These are phyloP conservation scores for Corella eumyota DNA, from an alignment of 23 tunicate genomes.

Conservation along the genomic window DNA sequence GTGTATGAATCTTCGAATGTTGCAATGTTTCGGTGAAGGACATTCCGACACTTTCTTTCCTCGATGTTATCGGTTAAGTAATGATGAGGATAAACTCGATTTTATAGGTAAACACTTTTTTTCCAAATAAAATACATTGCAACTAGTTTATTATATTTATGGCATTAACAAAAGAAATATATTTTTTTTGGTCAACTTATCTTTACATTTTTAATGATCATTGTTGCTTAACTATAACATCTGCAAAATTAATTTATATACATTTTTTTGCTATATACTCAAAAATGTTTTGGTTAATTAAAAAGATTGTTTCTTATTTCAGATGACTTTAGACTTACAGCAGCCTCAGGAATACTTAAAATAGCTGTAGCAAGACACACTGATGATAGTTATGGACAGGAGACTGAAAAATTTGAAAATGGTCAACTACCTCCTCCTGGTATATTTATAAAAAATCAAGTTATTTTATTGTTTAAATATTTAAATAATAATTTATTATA, in stretches of 20 bases:
- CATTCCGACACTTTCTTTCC: slow-evolving; percentile 76
- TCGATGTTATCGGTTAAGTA: slow-evolving; percentile 74
- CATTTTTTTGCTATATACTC: too few species aligned
- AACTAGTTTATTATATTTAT: too few species aligned
- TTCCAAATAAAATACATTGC: neutral
- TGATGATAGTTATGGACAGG: slow-evolving; percentile 33
- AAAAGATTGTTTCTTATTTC: neutral
- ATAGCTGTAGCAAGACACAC: slow-evolving; percentile 39
- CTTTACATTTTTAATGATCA: neutral
- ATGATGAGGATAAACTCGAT: slow-evolving; percentile 86
- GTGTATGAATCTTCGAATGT: slow-evolving; percentile 75
- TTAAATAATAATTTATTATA: neutral
- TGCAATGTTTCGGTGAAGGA: slow-evolving; percentile 55
- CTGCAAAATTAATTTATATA: too few species aligned
- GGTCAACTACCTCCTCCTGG: slow-evolving; percentile 62
- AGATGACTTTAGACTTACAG: slow-evolving; percentile 76
- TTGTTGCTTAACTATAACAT: too few species aligned
- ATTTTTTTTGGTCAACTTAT: neutral
- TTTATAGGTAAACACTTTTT: slow-evolving; percentile 66
- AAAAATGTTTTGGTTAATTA: neutral
- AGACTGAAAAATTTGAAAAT: slow-evolving; percentile 28
- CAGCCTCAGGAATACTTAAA: slow-evolving; percentile 61
- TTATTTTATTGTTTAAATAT: neutral
- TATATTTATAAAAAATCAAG: slow-evolving; percentile 3
- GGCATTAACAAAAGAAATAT: neutral